Base-by-base conservation (phyloP, 2,888 invertebrate species). In the Lordiphosa andalusiaca region DNA sequence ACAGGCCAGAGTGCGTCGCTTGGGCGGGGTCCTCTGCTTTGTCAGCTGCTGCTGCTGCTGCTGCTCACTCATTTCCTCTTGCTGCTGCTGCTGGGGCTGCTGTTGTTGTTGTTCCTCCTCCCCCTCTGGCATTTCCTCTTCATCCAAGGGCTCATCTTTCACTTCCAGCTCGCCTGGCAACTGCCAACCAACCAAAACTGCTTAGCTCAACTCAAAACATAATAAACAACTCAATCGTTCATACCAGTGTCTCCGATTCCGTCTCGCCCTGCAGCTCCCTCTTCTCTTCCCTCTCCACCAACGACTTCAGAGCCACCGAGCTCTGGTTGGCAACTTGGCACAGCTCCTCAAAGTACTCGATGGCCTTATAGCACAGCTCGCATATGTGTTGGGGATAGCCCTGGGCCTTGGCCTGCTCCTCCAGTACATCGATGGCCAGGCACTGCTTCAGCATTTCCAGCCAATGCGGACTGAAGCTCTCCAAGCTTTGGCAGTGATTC, bases 361-460 rank as follows among this genome's bases (percentile, higher is more conserved):
- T 41, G n/a, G 78, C 84, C 41, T 73, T 71, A 55, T 81, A 86
- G 48, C 87, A 87, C 40, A 80, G 49, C 10, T 74, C 65, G 56
- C 87, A 87, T 10, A 87, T 71, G 3, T 72, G 56, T 25, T 80
- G 76, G 0, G 87, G 87, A 46, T 77, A 85, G n/a, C 37, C 59
- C 4, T 40, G 30, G 6, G 47, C 51, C 4, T 78, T 68, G 2
- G 64, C 59, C 23, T 84, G 73, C 53, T 76, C 69, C 33, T 47
- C 23, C 21, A 67, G 44, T 2, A 82, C 59, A 56, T 88, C 84
- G 48, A 87, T 64, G 3, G 74, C 71, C 19, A 88, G 82, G 42
- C 77, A 75, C 21, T 68, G 63, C 39, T 74, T 69, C 33, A 87
- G 65, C 19, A 86, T 42, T 16, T 73, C 57, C 6, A 72, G 56